phyloP scores from a whole-genome alignment of 1,140 invertebrate species.

The Chrysoperla carnea region DNA sequence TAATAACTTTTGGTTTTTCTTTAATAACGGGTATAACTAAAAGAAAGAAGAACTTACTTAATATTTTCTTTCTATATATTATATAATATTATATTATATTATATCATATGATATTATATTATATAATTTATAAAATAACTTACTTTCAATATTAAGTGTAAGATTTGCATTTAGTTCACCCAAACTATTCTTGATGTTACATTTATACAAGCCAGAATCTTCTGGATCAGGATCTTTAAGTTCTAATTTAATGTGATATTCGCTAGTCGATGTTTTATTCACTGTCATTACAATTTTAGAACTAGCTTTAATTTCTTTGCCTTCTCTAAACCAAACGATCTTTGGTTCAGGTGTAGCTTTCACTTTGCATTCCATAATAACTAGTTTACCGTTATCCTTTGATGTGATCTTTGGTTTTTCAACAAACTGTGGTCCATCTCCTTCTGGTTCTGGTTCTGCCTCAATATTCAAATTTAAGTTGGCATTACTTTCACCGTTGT shows the following conservation, averaged over 20 bases:
- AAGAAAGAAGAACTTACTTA: too few species aligned
- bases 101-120: too few species aligned
- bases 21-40: constrained; percentile 84
- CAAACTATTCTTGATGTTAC: constrained; percentile 88
- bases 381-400: constrained; percentile 84
- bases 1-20: constrained; percentile 77
- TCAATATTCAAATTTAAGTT: constrained; percentile 97
- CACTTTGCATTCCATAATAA: constrained; percentile 95
- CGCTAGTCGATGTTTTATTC: constrained; percentile 29
- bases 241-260: constrained; percentile 80
- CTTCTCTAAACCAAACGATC: constrained; percentile 83
- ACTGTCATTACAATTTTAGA: constrained; percentile 61
- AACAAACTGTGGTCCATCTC: constrained; percentile 92
- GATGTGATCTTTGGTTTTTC: constrained; percentile 93
- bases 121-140: too few species aligned
- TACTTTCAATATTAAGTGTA: constrained; percentile 94
- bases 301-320: constrained; percentile 56
- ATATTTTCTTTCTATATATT: too few species aligned
- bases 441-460: constrained; percentile 78
- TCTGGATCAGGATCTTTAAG: constrained; percentile 82
- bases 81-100: too few species aligned
- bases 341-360: constrained; percentile 85
- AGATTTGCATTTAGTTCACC: constrained; percentile 95
- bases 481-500: constrained; percentile 93
- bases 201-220: constrained; percentile 96